Evolutionary conservation across 1,140 invertebrate genomes (phyloP), one percentile per base, ranked within the genome.

Genomic region (Drosophila cardini): DNA sequence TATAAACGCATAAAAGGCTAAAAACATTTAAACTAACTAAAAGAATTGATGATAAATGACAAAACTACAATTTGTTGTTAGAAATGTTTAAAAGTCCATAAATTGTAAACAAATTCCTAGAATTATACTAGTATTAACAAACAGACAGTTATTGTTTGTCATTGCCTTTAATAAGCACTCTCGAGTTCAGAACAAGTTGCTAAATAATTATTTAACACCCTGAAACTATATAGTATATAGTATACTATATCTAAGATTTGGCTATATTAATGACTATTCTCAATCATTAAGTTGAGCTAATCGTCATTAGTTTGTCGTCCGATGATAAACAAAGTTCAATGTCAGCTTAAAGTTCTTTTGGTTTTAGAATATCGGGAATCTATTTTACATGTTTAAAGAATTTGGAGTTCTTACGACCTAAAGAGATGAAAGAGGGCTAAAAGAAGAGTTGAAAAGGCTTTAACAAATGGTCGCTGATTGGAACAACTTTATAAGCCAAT

Each of bases 401-500:
- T 60, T 60, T 36, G 4, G 21, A 26, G 45, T 42, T 13, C 32
- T 15, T 13, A 13, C 26, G 8, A 30, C 32, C 36, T 53, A 43
- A 38, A 21, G 15, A 18, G 11, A 62, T 42, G 46, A 52, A 42
- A 52, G n/a, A n/a, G n/a, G n/a, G n/a, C n/a, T n/a, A 43, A 16
- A 0, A 48, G 21, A 46, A 11, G 16, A 55, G 13, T 40, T 21
- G 4, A 10, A n/a, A n/a, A 43, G 21, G 21, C 5, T 42, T 61
- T 36, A 36, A 69, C 80, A 85, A 85, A 77, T 85, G 81, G 63
- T 52, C 52, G 55, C 58, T 68, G 81, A 84, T 85, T 80, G 72
- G 52, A 43, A 80, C 65, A 78, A 65, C 79, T 81, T 78, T 82
- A 78, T 82, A 82, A 62, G 79, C 45, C 62, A 63, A 42, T 55